A percentile compares a stretch with the other conserved stretches of the same genome.
Conservation (phyloP, 1,140 invertebrate genomes). For the Macrostomum lignano region DNA sequence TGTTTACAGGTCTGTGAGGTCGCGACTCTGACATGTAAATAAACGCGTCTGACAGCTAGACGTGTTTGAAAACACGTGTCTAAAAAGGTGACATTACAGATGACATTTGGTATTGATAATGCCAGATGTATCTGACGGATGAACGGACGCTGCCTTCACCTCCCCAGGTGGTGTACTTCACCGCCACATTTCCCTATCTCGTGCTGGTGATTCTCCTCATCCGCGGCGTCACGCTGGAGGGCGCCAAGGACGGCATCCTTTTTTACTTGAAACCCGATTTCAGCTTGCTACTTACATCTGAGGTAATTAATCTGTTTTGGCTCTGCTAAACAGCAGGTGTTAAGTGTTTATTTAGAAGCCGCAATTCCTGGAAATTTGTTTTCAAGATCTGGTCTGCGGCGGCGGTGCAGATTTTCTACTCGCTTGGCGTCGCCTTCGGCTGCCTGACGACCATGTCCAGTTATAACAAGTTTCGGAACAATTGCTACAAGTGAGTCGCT, state of each 20-base stretch:
- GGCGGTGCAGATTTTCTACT: conserved; percentile 89
- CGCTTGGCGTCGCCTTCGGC: conserved; percentile 76
- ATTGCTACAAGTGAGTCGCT: conserved; percentile 33
- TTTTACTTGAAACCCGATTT: conserved; percentile 9
- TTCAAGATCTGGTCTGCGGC: conserved; percentile 73
- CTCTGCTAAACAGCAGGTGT: too few relatives aligned
- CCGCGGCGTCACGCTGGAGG: conserved; percentile 51
- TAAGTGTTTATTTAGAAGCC: conserved; percentile 52
- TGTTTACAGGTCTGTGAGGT: too few relatives aligned
- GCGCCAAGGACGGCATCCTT: conserved; percentile 9
- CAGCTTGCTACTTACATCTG: neutral
- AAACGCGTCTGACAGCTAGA: too few relatives aligned
- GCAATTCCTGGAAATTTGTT: conserved; percentile 35
- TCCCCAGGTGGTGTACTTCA: conserved; percentile 52
- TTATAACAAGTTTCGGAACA: conserved; percentile 90
- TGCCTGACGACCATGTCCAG: conserved; percentile 75
- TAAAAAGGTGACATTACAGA: too few relatives aligned
- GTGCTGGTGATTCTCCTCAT: conserved; percentile 55
- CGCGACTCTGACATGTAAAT: too few relatives aligned
- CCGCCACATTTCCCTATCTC: conserved; percentile 69
- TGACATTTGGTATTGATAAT: too few relatives aligned
- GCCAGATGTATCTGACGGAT: too few relatives aligned
- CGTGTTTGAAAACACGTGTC: too few relatives aligned
- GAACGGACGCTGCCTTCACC: too few relatives aligned
- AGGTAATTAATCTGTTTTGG: neutral